phyloP scores from a whole-genome alignment of 2,888 invertebrate genomes.

The Reticulitermes lucifugus region DNA sequence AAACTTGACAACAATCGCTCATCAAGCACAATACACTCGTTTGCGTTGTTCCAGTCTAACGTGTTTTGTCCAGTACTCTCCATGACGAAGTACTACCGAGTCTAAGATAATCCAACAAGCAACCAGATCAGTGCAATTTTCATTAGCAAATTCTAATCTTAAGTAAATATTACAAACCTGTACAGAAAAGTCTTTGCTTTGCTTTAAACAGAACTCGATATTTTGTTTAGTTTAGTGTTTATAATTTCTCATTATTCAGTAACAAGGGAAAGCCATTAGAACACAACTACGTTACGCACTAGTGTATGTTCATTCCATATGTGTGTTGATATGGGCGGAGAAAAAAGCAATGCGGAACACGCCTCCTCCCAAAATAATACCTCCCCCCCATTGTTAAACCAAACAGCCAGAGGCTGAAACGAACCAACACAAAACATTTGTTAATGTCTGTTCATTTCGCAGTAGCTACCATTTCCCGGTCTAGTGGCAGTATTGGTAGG shows the following conservation, averaged over 20 bases:
- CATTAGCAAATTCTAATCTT: too few species aligned
- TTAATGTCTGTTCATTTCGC: slow-evolving; percentile 15
- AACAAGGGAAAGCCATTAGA: not conserved
- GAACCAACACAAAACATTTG: slow-evolving; percentile 2
- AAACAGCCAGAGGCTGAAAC: not conserved
- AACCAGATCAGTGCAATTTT: too few species aligned
- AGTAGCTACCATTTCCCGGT: not conserved
- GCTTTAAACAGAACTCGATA: not conserved
- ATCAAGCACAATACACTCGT: too few species aligned
- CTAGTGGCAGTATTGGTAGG: slow-evolving; percentile 9
- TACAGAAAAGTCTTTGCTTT: too few species aligned
- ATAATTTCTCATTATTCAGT: not conserved
- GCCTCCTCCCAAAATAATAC: not conserved
- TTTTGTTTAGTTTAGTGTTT: not conserved
- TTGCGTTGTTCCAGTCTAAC: too few species aligned
- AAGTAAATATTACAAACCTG: too few species aligned
- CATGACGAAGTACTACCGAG: too few species aligned
- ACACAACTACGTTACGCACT: not conserved
- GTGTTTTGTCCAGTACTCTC: too few species aligned
- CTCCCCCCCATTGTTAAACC: not conserved
- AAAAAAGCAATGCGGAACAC: not conserved
- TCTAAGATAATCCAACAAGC: too few species aligned
- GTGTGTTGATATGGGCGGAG: not conserved
- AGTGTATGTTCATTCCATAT: not conserved
- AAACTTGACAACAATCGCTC: too few species aligned